Conservation (phyloP, 2,797 vertebrate genomes). For the Acanthurus tractus region DNA sequence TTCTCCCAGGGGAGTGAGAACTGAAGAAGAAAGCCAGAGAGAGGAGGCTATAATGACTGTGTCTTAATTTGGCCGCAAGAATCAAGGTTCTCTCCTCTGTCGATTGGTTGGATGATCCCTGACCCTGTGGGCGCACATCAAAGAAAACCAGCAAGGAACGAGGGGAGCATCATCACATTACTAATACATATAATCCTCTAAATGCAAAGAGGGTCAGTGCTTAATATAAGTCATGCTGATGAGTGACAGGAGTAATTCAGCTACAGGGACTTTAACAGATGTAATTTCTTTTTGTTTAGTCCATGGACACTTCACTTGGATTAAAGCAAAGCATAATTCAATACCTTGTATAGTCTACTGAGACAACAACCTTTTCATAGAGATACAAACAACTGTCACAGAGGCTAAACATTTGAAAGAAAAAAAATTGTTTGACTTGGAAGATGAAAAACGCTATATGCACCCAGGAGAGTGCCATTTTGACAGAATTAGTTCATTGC, state of each 20-base stretch:
- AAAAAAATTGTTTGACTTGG: constrained; percentile 43
- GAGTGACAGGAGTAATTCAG: constrained; percentile 59
- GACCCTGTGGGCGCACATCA: constrained; percentile 69
- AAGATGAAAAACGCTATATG: constrained; percentile 67
- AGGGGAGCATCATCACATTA: constrained; percentile 72
- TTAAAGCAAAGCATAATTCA: constrained; percentile 63
- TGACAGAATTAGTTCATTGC: constrained; percentile 82
- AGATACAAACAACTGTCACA: constrained; percentile 71
- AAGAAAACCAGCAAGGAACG: constrained; percentile 52
- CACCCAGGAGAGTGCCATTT: constrained; percentile 59
- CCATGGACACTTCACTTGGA: constrained; percentile 46
- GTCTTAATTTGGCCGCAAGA: constrained; percentile 65
- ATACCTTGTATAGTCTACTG: constrained; percentile 57
- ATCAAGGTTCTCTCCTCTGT: constrained; percentile 60
- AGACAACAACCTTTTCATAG: constrained; percentile 62
- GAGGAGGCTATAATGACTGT: constrained; percentile 58
- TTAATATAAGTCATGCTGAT: constrained; percentile 66
- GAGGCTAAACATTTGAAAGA: constrained; percentile 70
- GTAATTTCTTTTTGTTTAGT: constrained; percentile 48
- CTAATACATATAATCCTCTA: constrained; percentile 73
- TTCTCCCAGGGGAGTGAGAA: constrained; percentile 53
- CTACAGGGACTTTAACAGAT: constrained; percentile 35
- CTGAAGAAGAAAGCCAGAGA: constrained; percentile 32
- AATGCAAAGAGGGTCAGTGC: constrained; percentile 73
- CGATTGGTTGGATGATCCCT: constrained; percentile 70